Conservation (phyloP, 2,888 invertebrate species). For the Andrena hattorfiana region DNA sequence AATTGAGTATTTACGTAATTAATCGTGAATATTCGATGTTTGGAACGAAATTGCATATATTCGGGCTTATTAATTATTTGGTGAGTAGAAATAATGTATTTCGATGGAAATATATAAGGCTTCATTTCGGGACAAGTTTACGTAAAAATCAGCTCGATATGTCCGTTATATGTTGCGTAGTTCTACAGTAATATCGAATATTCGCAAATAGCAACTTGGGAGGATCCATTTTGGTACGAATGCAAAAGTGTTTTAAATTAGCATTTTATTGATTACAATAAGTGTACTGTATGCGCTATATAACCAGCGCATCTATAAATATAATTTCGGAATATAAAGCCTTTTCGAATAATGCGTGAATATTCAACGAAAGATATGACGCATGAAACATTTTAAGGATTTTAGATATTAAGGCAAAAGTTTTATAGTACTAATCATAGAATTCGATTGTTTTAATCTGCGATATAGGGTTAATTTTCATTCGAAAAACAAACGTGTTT, state of each 20-base stretch:
- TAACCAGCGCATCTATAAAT: conserved; percentile 63
- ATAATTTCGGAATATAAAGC: conserved; percentile 56
- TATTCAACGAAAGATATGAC: conserved; percentile 1
- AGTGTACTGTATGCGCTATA: conserved; percentile 62
- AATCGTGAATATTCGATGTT: background rate
- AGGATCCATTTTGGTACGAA: conserved; percentile 74
- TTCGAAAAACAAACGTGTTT: background rate
- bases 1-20: background rate
- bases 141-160: background rate
- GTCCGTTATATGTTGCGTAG: background rate
- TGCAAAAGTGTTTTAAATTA: conserved; percentile 84
- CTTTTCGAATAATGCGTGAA: conserved; percentile 19
- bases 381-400: background rate
- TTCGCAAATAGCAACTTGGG: conserved; percentile 13
- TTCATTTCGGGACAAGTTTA: background rate
- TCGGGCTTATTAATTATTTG: background rate
- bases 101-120: background rate
- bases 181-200: conserved; percentile 5
- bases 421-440: background rate
- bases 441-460: conserved; percentile 7
- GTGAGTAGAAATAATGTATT: background rate
- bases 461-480: conserved; percentile 6
- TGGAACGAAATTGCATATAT: background rate
- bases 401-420: background rate
- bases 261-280: conserved; percentile 84